Evolutionary conservation across 1,140 invertebrate species (phyloP).

Genomic region (Yoshiicerus persimilis): DNA sequence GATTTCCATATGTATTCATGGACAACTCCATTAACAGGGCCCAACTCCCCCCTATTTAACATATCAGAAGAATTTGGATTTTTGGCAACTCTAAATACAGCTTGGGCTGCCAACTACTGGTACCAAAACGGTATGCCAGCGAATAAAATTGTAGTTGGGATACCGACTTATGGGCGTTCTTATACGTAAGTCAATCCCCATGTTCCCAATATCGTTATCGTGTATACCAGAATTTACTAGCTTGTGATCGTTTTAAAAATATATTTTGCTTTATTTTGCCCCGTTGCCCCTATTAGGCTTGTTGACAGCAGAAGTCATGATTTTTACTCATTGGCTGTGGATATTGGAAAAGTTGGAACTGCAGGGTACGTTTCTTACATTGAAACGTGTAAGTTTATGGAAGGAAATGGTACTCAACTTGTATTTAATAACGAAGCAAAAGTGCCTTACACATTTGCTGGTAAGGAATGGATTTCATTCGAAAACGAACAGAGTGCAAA

Average conservation of each 20-base stretch:
- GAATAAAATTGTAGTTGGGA: slow-evolving; percentile 81
- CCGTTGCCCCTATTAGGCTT: slow-evolving; percentile 56
- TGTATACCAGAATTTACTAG: too few species aligned
- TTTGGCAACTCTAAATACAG: slow-evolving; percentile 74
- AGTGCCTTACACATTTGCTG: slow-evolving; percentile 75
- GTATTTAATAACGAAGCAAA: slow-evolving; percentile 67
- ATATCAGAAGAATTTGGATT: slow-evolving; percentile 64
- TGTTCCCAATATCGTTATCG: not conserved
- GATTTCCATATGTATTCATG: slow-evolving; percentile 79
- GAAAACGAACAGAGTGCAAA: slow-evolving; percentile 74
- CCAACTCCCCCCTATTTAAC: slow-evolving; percentile 76
- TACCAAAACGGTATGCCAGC: slow-evolving; percentile 72
- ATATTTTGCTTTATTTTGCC: not conserved
- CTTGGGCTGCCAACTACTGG: slow-evolving; percentile 82
- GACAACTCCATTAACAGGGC: slow-evolving; percentile 75
- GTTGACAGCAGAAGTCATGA: slow-evolving; percentile 66
- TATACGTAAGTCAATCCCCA: slow-evolving; percentile 62
- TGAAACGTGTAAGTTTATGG: slow-evolving; percentile 68
- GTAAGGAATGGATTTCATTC: slow-evolving; percentile 84
- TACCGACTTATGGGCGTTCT: slow-evolving; percentile 87
- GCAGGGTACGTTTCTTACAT: slow-evolving; percentile 72
- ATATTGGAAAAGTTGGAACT: slow-evolving; percentile 64
- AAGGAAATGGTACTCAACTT: slow-evolving; percentile 55
- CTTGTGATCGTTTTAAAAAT: not conserved
- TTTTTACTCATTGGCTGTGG: slow-evolving; percentile 70